phyloP scores from a whole-genome alignment of 2,113 vertebrate genomes.

The Rhabdomys dilectus region DNA sequence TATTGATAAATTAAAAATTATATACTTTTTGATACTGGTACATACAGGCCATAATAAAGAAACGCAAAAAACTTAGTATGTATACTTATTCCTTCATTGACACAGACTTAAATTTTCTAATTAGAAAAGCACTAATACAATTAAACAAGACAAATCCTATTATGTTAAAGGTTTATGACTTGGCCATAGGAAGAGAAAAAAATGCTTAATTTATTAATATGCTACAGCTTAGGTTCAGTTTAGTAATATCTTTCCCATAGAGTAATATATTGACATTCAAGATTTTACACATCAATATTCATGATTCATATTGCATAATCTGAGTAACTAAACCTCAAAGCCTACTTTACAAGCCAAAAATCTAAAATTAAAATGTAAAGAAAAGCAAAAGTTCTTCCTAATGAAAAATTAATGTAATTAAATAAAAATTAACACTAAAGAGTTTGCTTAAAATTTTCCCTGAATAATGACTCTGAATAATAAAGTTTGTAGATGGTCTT shows the following conservation, averaged over 20 bases:
- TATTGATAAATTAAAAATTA: background rate
- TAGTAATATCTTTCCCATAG: background rate
- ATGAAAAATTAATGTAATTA: conserved; percentile 35
- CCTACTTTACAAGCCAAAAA: conserved; percentile 20
- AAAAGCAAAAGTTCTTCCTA: conserved; percentile 52
- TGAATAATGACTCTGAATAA: conserved; percentile 62
- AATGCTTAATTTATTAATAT: background rate
- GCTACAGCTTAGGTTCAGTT: conserved; percentile 11
- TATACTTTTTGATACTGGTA: conserved; percentile 29
- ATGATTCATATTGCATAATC: conserved; percentile 30
- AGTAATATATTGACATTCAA: conserved; percentile 30
- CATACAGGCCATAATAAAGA: background rate
- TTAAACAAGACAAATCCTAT: background rate
- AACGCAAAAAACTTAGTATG: background rate
- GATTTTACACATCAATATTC: conserved; percentile 56
- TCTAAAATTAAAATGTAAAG: conserved; percentile 53
- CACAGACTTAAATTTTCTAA: conserved; percentile 48
- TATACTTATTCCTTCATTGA: background rate
- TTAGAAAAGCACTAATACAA: background rate
- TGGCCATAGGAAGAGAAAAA: background rate
- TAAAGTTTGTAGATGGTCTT: no score
- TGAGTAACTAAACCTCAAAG: conserved; percentile 61
- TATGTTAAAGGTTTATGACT: background rate
- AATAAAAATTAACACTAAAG: conserved; percentile 8
- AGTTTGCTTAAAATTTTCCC: conserved; percentile 1